Conservation (phyloP, 2,113 vertebrate species). For the Mormyrus lacerda region DNA sequence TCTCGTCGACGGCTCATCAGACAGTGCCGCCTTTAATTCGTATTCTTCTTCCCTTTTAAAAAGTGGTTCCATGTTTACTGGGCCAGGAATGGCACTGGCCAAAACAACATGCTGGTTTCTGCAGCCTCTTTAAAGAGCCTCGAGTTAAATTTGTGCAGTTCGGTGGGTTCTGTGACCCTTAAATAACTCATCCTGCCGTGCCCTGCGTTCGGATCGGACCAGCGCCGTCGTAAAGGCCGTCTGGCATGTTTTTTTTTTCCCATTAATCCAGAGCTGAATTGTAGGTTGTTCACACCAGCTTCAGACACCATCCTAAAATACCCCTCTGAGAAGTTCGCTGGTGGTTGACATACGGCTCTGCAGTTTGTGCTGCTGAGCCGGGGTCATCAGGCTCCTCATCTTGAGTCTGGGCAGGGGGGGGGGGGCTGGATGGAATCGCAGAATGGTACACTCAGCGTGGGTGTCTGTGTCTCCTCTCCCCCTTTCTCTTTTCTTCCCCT, state of each 20-base stretch:
- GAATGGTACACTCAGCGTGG: background rate
- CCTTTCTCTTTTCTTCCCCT: background rate
- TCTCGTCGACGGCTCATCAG: background rate
- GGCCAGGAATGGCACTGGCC: background rate
- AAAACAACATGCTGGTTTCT: background rate
- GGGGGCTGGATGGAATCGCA: background rate
- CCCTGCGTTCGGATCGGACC: background rate
- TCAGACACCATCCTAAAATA: constrained; percentile 1
- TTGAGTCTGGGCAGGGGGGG: too few species aligned
- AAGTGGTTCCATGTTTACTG: constrained; percentile 3
- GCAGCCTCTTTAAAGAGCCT: background rate
- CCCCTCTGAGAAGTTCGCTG: background rate
- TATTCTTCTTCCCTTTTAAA: background rate
- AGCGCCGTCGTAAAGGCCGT: background rate
- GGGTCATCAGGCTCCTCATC: background rate
- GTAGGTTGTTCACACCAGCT: background rate
- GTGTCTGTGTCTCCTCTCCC: background rate
- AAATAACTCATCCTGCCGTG: background rate
- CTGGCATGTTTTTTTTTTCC: background rate
- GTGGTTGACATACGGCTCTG: background rate
- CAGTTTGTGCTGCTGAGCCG: background rate
- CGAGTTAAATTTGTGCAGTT: background rate
- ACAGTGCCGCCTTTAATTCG: background rate
- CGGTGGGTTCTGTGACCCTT: background rate
- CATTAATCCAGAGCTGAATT: background rate